Percentiles rank a stretch among this genome's conserved stretches.
Evolutionary conservation across 2,888 invertebrate genomes (phyloP).

Genomic region (Sphaerophoria rueppellii): DNA sequence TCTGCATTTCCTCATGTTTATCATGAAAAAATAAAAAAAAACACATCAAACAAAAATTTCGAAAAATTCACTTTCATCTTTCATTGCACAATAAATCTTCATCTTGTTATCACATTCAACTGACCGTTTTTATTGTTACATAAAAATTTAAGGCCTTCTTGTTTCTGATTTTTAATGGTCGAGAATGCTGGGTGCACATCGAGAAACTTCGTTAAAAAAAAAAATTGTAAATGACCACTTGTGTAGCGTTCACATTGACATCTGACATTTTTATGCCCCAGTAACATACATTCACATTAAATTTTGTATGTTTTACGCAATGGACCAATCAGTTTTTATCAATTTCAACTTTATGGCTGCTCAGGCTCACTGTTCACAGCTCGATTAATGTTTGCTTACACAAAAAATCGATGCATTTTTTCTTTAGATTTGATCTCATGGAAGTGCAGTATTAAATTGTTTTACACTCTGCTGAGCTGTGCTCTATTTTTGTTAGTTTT

Average conservation of each 20-base stretch:
- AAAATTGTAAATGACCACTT: not conserved
- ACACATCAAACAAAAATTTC: not conserved
- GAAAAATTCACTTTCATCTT: constrained; percentile 15
- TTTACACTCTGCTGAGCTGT: constrained; percentile 11
- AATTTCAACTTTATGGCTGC: constrained; percentile 7
- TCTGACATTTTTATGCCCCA: constrained; percentile 45
- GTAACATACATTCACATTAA: constrained; percentile 27
- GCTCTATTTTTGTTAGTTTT: too few relatives aligned
- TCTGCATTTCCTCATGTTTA: not conserved
- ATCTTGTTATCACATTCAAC: constrained; percentile 21
- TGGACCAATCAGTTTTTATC: constrained; percentile 49
- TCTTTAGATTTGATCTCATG: constrained; percentile 10
- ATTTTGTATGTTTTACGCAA: constrained; percentile 8
- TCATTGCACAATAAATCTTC: not conserved
- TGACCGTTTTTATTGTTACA: not conserved
- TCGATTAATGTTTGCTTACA: not conserved
- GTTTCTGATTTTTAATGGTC: constrained; percentile 11
- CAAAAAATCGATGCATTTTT: constrained; percentile 24
- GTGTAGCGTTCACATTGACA: constrained; percentile 55
- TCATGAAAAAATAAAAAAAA: not conserved
- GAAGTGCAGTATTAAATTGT: constrained; percentile 21
- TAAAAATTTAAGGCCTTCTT: constrained; percentile 9
- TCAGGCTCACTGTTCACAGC: too few relatives aligned
- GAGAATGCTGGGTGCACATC: not conserved
- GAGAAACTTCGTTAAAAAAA: not conserved